Percentiles rank a stretch among this genome's conserved stretches.
Evolutionary conservation across 2,797 vertebrate species (phyloP).

Genomic region (Mus minutoides): DNA sequence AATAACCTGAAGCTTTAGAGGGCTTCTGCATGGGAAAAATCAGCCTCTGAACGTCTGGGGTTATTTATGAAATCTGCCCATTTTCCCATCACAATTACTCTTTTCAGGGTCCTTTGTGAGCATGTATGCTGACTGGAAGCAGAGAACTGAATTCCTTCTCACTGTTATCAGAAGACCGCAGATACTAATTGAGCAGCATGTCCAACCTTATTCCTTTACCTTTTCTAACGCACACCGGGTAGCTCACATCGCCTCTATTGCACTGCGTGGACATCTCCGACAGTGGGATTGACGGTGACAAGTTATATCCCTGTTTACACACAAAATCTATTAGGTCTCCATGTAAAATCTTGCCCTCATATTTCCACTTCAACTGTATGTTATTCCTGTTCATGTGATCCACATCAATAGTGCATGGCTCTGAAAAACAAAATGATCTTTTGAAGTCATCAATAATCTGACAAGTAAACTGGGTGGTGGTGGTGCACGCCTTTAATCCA

Average conservation of each 20-base stretch:
- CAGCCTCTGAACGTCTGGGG: background rate
- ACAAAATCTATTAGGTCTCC: constrained; percentile 88
- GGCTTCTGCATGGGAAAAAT: background rate
- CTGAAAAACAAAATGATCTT: constrained; percentile 76
- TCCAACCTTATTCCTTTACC: constrained; percentile 77
- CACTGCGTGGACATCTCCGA: constrained; percentile 85
- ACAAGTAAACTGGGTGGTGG: background rate
- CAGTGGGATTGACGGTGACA: constrained; percentile 57
- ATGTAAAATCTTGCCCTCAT: constrained; percentile 84
- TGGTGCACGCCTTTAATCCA: too few species aligned
- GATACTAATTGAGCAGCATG: background rate
- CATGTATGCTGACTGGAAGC: background rate
- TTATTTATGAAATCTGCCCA: background rate
- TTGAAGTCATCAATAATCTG: background rate
- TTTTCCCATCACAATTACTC: background rate
- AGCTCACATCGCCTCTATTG: constrained; percentile 81
- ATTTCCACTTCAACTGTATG: constrained; percentile 85
- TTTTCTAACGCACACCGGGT: constrained; percentile 85
- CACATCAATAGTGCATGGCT: constrained; percentile 83
- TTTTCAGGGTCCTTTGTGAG: background rate
- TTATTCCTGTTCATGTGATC: constrained; percentile 81
- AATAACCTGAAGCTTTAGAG: background rate
- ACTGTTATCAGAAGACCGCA: background rate
- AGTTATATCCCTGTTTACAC: constrained; percentile 84
- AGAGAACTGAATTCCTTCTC: background rate